Base-by-base conservation (phyloP, 2,113 vertebrate genomes). In the cat (Felis catus) region DNA sequence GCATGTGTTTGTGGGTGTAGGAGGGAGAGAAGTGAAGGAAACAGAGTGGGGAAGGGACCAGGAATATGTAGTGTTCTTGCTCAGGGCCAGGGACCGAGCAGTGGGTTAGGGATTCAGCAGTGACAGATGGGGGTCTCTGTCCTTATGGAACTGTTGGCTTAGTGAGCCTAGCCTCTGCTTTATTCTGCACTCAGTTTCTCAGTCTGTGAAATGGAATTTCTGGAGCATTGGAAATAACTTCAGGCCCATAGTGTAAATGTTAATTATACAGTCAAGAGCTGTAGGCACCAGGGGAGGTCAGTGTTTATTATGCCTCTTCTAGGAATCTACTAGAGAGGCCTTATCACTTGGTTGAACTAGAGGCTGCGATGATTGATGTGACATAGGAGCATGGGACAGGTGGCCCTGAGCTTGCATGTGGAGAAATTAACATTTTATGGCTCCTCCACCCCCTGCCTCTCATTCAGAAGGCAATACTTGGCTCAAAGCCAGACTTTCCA, bases 371-470 rank as follows among this genome's bases (percentile, higher is more conserved):
- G 82, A 96, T 68, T 58, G 51, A 95, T 82, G 18, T 33, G 78
- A 8, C 79, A 11, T 0, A 76, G 36, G 65, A 80, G 45, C 61
- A 18, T 4, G 63, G 78, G 66, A 89, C 89, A 96, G 83, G 76
- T 78, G 65, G 86, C 83, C 66, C 68, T 55, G 87, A 76, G 48
- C 84, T 81, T 53, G 10, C n/a, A 13, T 19, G 58, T 84, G 45
- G 78, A 85, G 41, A 74, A 92, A 65, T 95, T 91, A 95, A 70
- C 80, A 39, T 94, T 96, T 96, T 97, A 97, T 92, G 65, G 36
- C 25, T 85, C 39, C 27, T 27, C 41, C 19, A 79, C 8, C 25
- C 18, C 18, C 66, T 58, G 5, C 63, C 73, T 74, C 16, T 45
- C 21, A 65, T 66, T 94, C 66, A 76, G 70, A 94, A 94, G 66